These are phyloP conservation scores for Andinoacara biseriatus DNA, from an alignment of 2,113 vertebrate species.

Conservation along the genomic window DNA sequence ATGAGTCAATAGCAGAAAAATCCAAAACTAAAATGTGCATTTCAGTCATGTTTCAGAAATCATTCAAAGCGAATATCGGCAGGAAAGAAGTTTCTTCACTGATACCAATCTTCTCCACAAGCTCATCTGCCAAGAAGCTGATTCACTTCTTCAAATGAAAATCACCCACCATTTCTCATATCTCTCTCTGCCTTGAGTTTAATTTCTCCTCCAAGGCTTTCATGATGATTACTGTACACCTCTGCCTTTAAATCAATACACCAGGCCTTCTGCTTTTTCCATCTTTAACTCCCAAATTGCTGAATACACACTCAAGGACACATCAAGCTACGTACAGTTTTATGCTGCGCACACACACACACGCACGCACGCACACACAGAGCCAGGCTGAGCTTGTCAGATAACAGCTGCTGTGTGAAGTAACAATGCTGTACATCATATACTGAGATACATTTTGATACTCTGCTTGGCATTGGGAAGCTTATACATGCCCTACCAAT, in stretches of 20 bases:
- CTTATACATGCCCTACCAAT: constrained; percentile 10
- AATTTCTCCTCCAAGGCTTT: constrained; percentile 64
- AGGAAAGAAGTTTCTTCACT: constrained; percentile 27
- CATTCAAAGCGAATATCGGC: constrained; percentile 5
- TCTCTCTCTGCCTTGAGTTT: constrained; percentile 29
- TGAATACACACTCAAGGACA: constrained; percentile 5
- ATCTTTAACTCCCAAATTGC: constrained; percentile 39
- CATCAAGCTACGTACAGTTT: not conserved
- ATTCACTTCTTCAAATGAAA: constrained; percentile 60
- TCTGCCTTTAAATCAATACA: constrained; percentile 63
- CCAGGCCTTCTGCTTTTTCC: constrained; percentile 27
- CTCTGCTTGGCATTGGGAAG: constrained; percentile 10
- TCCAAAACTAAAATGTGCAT: not conserved
- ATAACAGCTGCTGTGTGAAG: constrained; percentile 13
- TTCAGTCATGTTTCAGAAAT: not conserved
- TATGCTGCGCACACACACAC: not conserved
- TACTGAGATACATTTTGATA: not conserved
- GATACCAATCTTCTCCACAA: constrained; percentile 46
- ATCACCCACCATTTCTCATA: constrained; percentile 43
- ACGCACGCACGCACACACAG: constrained; percentile 1
- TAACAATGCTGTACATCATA: constrained; percentile 4
- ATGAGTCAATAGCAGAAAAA: not conserved
- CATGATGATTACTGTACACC: constrained; percentile 65
- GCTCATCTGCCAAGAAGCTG: constrained; percentile 55
- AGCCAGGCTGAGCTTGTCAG: constrained; percentile 1